A percentile compares a stretch with the other conserved stretches of the same genome.
phyloP scores from a whole-genome alignment of 2,888 invertebrate genomes.

The Metopia argyrocephala region DNA sequence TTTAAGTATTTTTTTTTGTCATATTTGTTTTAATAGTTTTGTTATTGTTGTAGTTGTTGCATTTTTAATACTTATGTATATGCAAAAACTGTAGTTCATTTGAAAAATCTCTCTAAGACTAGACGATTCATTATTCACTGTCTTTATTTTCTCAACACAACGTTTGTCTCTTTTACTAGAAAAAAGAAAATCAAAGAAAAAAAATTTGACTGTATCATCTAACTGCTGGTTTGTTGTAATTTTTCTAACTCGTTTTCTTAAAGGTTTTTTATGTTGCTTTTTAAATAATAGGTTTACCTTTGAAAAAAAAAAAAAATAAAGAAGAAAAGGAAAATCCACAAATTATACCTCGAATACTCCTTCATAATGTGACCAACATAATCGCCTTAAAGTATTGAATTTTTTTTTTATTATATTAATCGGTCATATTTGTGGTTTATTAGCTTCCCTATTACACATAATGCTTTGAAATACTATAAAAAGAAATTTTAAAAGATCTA shows the following conservation, averaged over 20 bases:
- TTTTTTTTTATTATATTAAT: constrained; percentile 32
- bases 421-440: constrained; percentile 23
- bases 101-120: constrained; percentile 30
- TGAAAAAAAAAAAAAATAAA: no score
- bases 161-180: constrained; percentile 50
- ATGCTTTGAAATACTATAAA: neutral
- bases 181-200: neutral
- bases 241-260: constrained; percentile 35
- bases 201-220: constrained; percentile 22
- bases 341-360: neutral
- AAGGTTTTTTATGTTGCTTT: constrained; percentile 15
- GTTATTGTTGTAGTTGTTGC: constrained; percentile 23
- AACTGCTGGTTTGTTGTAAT: constrained; percentile 46
- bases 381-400: constrained; percentile 40
- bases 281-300: constrained; percentile 16
- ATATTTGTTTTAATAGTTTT: neutral
- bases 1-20: constrained; percentile 18
- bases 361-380: constrained; percentile 51
- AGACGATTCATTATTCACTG: constrained; percentile 63
- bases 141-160: constrained; percentile 59
- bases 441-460: constrained; percentile 33
- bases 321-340: neutral
- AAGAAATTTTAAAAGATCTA: constrained; percentile 5
- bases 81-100: constrained; percentile 59
- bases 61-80: constrained; percentile 50